Percentiles rank a stretch among this genome's conserved stretches.
Evolutionary conservation across 2,113 vertebrate genomes (phyloP).

Genomic region (Paraplagusia blochii): DNA sequence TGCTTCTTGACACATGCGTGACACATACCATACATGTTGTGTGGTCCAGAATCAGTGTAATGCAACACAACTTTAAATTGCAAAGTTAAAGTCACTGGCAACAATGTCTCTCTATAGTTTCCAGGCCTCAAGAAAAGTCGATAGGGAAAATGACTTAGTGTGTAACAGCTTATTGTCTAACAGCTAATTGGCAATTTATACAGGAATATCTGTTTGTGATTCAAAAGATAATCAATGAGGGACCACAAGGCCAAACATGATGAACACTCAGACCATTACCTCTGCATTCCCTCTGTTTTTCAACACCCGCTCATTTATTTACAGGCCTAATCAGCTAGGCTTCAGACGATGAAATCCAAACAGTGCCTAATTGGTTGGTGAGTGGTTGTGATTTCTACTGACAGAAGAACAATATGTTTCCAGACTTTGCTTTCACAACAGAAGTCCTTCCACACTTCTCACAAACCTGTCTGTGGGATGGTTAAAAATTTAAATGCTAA

Average conservation of each 20-base stretch:
- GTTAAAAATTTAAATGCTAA: slow-evolving; percentile 9
- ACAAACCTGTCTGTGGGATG: slow-evolving; percentile 13
- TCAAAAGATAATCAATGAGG: slow-evolving; percentile 36
- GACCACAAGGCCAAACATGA: slow-evolving; percentile 24
- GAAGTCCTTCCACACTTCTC: slow-evolving; percentile 8
- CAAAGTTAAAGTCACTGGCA: too few relatives aligned
- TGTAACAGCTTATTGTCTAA: slow-evolving; percentile 18
- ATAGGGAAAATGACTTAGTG: neutral
- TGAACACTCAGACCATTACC: slow-evolving; percentile 36
- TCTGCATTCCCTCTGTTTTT: slow-evolving; percentile 8
- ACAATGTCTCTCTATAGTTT: too few relatives aligned
- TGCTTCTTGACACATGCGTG: too few relatives aligned
- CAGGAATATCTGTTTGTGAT: slow-evolving; percentile 28
- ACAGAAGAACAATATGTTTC: slow-evolving; percentile 1
- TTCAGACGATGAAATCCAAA: slow-evolving; percentile 11
- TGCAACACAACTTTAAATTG: too few relatives aligned
- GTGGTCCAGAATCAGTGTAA: too few relatives aligned
- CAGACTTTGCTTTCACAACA: slow-evolving; percentile 2
- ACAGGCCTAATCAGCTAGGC: slow-evolving; percentile 25
- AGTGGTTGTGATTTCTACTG: slow-evolving; percentile 29
- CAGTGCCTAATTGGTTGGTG: slow-evolving; percentile 37
- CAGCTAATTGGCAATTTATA: slow-evolving; percentile 42
- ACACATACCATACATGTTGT: too few relatives aligned
- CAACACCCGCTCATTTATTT: slow-evolving; percentile 23
- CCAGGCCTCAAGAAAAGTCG: slow-evolving; percentile 16